Base-by-base conservation (phyloP, 53 echinoderm and acorn worm genomes). In the Mesocentrotus franciscanus region DNA sequence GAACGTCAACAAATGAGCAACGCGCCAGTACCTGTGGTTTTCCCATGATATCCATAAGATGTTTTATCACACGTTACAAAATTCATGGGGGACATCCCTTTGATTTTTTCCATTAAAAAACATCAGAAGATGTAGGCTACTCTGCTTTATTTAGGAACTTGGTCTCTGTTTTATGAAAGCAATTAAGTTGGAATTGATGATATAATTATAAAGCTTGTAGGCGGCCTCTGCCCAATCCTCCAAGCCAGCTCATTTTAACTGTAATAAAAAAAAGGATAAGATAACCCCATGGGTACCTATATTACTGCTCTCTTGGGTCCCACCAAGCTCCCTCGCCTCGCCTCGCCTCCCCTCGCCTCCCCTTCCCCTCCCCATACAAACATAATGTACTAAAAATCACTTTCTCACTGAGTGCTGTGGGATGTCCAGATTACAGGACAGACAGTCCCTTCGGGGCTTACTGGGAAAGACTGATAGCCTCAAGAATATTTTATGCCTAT, bases 381-480 rank as follows among this genome's bases (percentile, higher is more conserved):
- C 10, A 61, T 61, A 14, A 61, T 61, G 3, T 39, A 39, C 39
- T 39, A 7, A 61, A 61, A 12, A 16, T 70, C 70, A 33, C 76
- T 7, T 10, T 75, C 75, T 10, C 85, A 55, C 85, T 20, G 18
- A 55, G 24, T 49, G 85, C 49, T 56, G 22, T 4, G 92, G 92
- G 92, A 92, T 92, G 92, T 92, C 42, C 71, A 42, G 92, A 92
- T 92, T 92, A 92, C 14, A 64, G 92, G 71, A 42, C 92, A 92
- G 92, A 92, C 92, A 92, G 22, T 36, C 92, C 92, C 92, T 39
- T 71, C 71, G 42, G 92, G 92, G 68, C 36, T 42, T 22, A 26
- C 92, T 66, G 92, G 66, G 16, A 71, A 49, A 9, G 92, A 26
- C 92, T 42, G 71, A 70, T 92, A 71, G 66, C 61, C 66, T 34